These are phyloP conservation scores for Temnothorax longispinosus DNA, from an alignment of 1,140 invertebrate genomes.

Conservation along the genomic window DNA sequence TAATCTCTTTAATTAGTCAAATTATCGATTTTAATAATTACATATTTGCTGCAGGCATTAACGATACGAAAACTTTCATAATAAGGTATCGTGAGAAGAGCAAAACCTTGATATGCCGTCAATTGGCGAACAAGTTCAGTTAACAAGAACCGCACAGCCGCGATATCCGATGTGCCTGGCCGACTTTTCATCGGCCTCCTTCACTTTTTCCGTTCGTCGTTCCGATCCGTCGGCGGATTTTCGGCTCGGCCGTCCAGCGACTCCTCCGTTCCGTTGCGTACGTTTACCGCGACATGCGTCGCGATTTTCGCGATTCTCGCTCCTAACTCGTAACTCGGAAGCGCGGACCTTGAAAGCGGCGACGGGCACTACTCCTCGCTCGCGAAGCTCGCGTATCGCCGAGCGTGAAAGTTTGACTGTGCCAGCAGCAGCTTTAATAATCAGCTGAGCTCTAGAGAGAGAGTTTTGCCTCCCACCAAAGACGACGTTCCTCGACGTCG, in stretches of 20 bases:
- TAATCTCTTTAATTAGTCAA: background rate
- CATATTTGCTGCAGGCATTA: background rate
- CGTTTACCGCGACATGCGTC: background rate
- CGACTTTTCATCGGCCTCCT: background rate
- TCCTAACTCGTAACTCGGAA: slow-evolving; percentile 1
- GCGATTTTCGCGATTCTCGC: background rate
- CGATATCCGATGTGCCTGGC: background rate
- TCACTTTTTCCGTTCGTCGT: background rate
- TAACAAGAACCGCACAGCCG: background rate
- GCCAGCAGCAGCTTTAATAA: slow-evolving; percentile 78
- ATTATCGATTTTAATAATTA: slow-evolving; percentile 29
- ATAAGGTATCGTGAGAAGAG: background rate
- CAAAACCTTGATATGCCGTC: background rate
- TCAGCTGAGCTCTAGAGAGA: slow-evolving; percentile 79
- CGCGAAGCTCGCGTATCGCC: slow-evolving; percentile 76
- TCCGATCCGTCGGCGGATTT: background rate
- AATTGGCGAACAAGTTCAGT: background rate
- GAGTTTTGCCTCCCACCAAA: slow-evolving; percentile 78
- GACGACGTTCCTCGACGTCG: slow-evolving; percentile 49
- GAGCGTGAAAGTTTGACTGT: slow-evolving; percentile 83
- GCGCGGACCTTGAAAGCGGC: slow-evolving; percentile 46
- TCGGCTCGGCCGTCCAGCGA: background rate
- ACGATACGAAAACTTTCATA: background rate
- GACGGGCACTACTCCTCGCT: background rate
- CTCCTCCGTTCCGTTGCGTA: background rate